Evolutionary conservation across 2,888 invertebrate species (phyloP).

Genomic region (Coleophora flavipennella): DNA sequence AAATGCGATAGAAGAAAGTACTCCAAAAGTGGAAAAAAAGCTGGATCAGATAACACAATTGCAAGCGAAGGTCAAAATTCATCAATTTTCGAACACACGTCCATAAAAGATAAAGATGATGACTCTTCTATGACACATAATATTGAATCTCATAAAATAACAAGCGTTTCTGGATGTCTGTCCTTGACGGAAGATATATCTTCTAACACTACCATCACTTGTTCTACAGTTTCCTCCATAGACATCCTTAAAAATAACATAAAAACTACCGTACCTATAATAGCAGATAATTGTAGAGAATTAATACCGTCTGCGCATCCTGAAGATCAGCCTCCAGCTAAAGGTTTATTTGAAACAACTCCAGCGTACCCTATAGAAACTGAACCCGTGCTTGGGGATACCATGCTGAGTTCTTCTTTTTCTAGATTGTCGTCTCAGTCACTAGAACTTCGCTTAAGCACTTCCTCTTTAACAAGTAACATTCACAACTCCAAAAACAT

Average conservation of each 20-base stretch:
- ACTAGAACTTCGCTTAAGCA: background rate
- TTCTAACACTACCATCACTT: constrained; percentile 38
- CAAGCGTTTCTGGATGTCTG: constrained; percentile 27
- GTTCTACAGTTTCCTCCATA: constrained; percentile 30
- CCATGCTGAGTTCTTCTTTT: constrained; percentile 2
- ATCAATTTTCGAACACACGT: constrained; percentile 6
- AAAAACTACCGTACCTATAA: constrained; percentile 39
- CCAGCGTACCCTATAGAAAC: too few species aligned
- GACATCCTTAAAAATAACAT: constrained; percentile 45
- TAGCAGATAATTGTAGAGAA: constrained; percentile 24
- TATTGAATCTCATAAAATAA: constrained; percentile 21
- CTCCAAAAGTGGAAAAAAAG: constrained; percentile 12
- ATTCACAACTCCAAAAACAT: background rate
- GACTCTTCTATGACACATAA: background rate
- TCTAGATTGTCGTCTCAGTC: constrained; percentile 4
- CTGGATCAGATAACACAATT: background rate
- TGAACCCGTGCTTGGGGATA: background rate
- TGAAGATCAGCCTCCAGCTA: constrained; percentile 10
- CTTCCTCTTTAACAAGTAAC: background rate
- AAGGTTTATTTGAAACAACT: background rate
- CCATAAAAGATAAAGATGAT: too few species aligned
- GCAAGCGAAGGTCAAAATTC: constrained; percentile 1
- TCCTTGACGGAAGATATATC: constrained; percentile 57
- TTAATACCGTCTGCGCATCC: constrained; percentile 7
- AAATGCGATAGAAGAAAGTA: too few species aligned